Base-by-base conservation (phyloP, 2,888 invertebrate species). In the Yponomeuta malinellus region DNA sequence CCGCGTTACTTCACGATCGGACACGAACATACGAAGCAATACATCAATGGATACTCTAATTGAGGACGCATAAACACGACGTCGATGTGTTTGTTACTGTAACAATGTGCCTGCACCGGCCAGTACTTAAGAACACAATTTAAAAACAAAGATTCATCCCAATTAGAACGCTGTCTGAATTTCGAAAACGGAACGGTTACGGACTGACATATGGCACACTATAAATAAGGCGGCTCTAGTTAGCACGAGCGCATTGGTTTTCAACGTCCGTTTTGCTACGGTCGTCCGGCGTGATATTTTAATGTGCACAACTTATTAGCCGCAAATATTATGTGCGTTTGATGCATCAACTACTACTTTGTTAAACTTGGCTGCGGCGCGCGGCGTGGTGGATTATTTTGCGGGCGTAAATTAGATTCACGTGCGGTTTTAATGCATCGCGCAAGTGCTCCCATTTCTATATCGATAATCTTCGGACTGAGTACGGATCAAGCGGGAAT, bases 371-470 rank as follows among this genome's bases (percentile, higher is more conserved):
- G 83, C 83, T 77, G 76, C 80, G 75, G 43, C 43, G 43, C 43
- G 43, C 33, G 43, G 79, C 78, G 74, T 75, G 73, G 74, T 79
- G 48, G 81, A 86, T 85, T 86, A 89, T 88, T 59, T 88, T 84
- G 82, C 81, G 81, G 76, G 85, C 82, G 90, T 88, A 90, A 92
- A 92, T 91, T 90, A 90, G 89, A 79, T 86, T 89, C 91, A 89
- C 91, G 89, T 92, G 90, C 85, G 67, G 83, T 90, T 90, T 89
- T 91, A 92, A 91, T 92, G 91, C 87, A 88, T 85, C 82, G 83
- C 79, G 87, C 84, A 83, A 88, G 86, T 87, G 88, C 87, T 87
- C 85, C 89, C 85, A 91, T 59, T 80, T 90, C 91, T 84, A 91
- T 86, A 90, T 90, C 84, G 90, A 91, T 92, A 91, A 91, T 92